Conservation (phyloP, 1,140 invertebrate species). For the Zaprionus africanus region DNA sequence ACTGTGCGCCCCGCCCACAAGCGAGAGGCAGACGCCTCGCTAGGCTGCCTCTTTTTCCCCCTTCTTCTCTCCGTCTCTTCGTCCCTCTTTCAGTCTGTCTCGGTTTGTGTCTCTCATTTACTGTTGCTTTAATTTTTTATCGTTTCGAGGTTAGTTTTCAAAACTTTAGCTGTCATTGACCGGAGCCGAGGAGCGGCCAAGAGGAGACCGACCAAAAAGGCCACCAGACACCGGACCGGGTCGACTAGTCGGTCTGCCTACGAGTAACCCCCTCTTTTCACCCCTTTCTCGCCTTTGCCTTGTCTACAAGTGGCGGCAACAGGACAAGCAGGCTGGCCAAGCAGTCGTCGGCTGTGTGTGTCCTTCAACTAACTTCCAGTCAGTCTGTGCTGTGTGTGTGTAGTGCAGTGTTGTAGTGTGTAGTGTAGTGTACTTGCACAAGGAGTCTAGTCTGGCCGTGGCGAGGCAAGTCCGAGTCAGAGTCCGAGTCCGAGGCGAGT, state of each 20-base stretch:
- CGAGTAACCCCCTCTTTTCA: not conserved
- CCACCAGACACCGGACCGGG: conserved; percentile 33
- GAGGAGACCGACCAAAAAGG: conserved; percentile 26
- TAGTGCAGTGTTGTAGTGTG: conserved; percentile 42
- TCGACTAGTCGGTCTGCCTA: conserved; percentile 43
- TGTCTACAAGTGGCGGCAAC: not conserved
- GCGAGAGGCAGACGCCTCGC: too few relatives aligned
- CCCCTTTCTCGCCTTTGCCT: conserved; percentile 24
- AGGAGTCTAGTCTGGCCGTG: conserved; percentile 7
- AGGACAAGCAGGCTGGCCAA: conserved; percentile 10
- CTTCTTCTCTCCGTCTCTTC: conserved; percentile 1
- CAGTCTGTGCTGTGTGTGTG: conserved; percentile 23
- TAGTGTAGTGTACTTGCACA: conserved; percentile 13
- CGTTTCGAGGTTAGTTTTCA: conserved; percentile 72
- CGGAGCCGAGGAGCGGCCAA: conserved; percentile 23
- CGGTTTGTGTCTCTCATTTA: conserved; percentile 37
- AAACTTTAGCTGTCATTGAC: conserved; percentile 82
- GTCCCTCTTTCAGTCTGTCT: conserved; percentile 4
- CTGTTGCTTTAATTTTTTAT: conserved; percentile 80
- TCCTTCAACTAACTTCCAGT: conserved; percentile 68
- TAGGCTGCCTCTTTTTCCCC: not conserved
- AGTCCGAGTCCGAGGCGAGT: conserved; percentile 53
- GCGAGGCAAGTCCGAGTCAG: conserved; percentile 43
- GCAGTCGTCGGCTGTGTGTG: conserved; percentile 22
- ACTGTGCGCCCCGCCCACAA: conserved; percentile 17